Evolutionary conservation across 2,797 vertebrate species (phyloP).

Genomic region (Ceyx erithaca): DNA sequence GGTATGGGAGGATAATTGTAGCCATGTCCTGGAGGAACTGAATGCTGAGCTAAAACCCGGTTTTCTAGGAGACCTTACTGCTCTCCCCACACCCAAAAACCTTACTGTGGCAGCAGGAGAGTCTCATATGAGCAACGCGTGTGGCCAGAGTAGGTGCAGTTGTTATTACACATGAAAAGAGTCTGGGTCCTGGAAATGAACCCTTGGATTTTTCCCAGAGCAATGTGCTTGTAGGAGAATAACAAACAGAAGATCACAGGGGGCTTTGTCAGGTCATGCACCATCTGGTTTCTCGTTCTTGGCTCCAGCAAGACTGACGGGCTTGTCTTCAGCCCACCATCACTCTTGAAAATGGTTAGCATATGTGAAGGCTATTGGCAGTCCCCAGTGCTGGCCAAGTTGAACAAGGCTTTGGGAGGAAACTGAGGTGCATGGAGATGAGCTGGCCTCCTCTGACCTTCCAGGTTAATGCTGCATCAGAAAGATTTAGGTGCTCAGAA

Average conservation of each 20-base stretch:
- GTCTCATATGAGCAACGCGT: neutral
- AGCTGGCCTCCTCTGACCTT: neutral
- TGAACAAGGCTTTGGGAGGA: neutral
- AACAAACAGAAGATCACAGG: constrained; percentile 57
- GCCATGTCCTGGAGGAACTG: neutral
- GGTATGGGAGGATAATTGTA: neutral
- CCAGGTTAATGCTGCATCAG: neutral
- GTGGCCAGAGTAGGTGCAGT: constrained; percentile 40
- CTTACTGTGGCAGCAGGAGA: neutral
- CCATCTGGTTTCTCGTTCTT: constrained; percentile 49
- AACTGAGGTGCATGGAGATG: neutral
- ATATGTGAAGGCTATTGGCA: neutral
- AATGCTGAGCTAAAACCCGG: neutral
- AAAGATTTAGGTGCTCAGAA: neutral
- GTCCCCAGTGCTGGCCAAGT: neutral
- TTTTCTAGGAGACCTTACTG: neutral
- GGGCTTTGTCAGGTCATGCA: constrained; percentile 22
- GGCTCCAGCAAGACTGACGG: constrained; percentile 15
- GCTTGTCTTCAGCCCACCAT: constrained; percentile 15
- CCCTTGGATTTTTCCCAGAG: constrained; percentile 38
- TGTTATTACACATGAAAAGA: constrained; percentile 24
- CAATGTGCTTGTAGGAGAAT: neutral
- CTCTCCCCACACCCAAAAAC: neutral
- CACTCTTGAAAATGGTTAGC: constrained; percentile 27
- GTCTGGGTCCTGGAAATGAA: neutral